These are phyloP conservation scores for Crenichthys baileyi DNA, from an alignment of 2,797 vertebrate species.

Conservation along the genomic window DNA sequence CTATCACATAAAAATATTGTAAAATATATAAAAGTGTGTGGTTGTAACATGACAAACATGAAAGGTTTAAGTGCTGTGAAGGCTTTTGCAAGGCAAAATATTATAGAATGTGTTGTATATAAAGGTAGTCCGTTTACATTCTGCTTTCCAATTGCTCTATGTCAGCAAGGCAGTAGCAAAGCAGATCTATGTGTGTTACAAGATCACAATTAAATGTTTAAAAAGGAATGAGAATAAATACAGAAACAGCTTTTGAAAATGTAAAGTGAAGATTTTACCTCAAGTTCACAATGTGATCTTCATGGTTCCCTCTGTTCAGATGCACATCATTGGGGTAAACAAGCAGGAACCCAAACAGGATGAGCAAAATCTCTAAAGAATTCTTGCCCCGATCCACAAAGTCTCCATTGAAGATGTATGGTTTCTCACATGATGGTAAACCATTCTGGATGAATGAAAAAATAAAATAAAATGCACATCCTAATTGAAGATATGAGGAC, in stretches of 20 bases:
- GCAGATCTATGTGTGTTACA: background rate
- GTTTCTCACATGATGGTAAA: conserved; percentile 89
- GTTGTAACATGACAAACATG: background rate
- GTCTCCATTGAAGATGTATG: conserved; percentile 94
- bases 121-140: too few relatives aligned
- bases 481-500: background rate
- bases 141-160: too few relatives aligned
- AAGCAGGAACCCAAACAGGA: conserved; percentile 91
- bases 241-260: background rate
- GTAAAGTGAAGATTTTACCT: conserved; percentile 71
- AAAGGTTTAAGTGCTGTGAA: background rate
- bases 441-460: conserved; percentile 84
- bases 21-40: background rate
- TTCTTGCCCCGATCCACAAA: conserved; percentile 93
- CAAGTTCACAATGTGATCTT: conserved; percentile 94
- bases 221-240: too few relatives aligned
- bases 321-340: conserved; percentile 91
- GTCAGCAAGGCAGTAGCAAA: too few relatives aligned
- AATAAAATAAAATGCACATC: background rate
- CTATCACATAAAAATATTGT: too few relatives aligned
- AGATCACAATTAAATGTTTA: background rate
- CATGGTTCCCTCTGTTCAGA: conserved; percentile 94
- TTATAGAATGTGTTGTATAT: too few relatives aligned
- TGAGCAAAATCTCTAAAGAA: conserved; percentile 91
- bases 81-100: too few relatives aligned